These are phyloP conservation scores for Darevskia nairensis DNA, from an alignment of 2,797 vertebrate genomes.

Conservation along the genomic window DNA sequence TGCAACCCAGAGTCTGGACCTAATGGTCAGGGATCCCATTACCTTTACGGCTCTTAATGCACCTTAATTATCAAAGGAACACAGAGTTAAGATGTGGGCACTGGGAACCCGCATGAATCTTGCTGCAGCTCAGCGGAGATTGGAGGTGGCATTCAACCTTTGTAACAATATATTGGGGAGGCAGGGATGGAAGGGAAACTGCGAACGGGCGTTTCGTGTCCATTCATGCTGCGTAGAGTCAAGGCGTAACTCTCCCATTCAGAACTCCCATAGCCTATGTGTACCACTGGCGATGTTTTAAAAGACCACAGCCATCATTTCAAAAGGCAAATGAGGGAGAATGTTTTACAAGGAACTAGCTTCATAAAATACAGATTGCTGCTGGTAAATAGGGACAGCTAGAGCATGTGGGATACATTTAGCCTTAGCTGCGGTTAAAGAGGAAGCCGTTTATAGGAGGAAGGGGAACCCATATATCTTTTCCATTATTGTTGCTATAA, in stretches of 20 bases:
- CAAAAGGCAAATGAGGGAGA: neutral
- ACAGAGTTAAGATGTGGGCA: too few relatives aligned
- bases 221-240: neutral
- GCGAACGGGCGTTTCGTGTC: neutral
- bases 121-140: too few relatives aligned
- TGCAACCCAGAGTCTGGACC: too few relatives aligned
- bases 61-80: too few relatives aligned
- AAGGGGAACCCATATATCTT: neutral
- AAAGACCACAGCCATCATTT: neutral
- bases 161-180: neutral
- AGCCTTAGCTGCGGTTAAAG: neutral
- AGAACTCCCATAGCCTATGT: neutral
- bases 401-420: neutral
- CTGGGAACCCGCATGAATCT: too few relatives aligned
- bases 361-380: constrained; percentile 1
- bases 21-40: too few relatives aligned
- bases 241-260: neutral
- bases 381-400: neutral
- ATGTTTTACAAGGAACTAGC: neutral
- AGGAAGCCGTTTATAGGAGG: neutral
- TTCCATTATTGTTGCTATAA: neutral
- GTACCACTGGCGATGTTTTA: neutral
- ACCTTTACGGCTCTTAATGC: too few relatives aligned
- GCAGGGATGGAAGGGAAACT: neutral
- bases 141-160: too few relatives aligned